Evolutionary conservation across 1,140 invertebrate genomes (phyloP).

Genomic region (Drosophila hydei): DNA sequence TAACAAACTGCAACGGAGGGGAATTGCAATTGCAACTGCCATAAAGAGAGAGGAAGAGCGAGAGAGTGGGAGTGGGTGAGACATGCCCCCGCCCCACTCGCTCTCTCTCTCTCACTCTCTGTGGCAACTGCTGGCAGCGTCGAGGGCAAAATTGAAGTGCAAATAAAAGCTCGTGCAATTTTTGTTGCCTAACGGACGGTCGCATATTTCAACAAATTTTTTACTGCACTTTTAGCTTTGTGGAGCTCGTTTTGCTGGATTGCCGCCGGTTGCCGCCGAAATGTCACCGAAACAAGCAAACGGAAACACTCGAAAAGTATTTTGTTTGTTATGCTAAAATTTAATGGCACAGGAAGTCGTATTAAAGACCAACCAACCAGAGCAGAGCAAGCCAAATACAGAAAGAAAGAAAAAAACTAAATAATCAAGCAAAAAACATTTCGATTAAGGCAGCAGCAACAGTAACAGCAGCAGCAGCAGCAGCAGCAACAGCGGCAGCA

Average conservation of each 20-base stretch:
- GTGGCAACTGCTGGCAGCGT: constrained; percentile 24
- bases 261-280: constrained; percentile 45
- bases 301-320: constrained; percentile 79
- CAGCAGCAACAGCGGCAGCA: not conserved
- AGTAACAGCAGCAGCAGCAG: not conserved
- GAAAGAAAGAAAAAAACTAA: constrained; percentile 38
- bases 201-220: constrained; percentile 63
- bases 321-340: constrained; percentile 81
- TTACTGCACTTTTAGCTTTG: constrained; percentile 71
- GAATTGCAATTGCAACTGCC: constrained; percentile 80
- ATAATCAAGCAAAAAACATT: constrained; percentile 15
- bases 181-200: constrained; percentile 41
- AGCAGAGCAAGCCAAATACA: constrained; percentile 27
- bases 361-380: constrained; percentile 59
- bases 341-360: constrained; percentile 76
- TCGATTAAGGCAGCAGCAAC: constrained; percentile 29
- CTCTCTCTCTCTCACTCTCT: not conserved
- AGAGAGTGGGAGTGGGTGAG: too few relatives aligned
- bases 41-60: constrained; percentile 62
- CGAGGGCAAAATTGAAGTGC: constrained; percentile 79
- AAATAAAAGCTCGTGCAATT: constrained; percentile 76
- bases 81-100: constrained; percentile 15
- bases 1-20: constrained; percentile 72
- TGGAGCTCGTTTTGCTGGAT: constrained; percentile 28
- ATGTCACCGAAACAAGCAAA: constrained; percentile 77